phyloP scores from a whole-genome alignment of 2,888 invertebrate species.

The Microdon myrmicae region DNA sequence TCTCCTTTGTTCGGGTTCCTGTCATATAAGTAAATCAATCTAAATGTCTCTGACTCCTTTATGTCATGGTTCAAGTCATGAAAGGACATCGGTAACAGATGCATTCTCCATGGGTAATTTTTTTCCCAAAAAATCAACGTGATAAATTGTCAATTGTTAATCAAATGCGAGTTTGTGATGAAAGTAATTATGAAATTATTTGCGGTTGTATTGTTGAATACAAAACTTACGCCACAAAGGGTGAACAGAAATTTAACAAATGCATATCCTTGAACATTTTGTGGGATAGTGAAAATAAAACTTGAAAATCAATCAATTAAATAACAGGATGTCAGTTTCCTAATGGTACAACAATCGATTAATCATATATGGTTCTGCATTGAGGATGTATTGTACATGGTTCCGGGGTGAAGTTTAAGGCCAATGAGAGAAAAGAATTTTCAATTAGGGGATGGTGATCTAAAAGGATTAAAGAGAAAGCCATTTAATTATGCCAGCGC shows the following conservation, averaged over 20 bases:
- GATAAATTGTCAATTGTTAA: slow-evolving; percentile 45
- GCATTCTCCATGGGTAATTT: slow-evolving; percentile 46
- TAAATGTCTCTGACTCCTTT: slow-evolving; percentile 45
- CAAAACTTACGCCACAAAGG: slow-evolving; percentile 10
- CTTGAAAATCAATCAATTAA: slow-evolving; percentile 49
- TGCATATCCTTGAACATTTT: too few species aligned
- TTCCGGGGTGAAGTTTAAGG: slow-evolving; percentile 10
- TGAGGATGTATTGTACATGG: slow-evolving; percentile 16
- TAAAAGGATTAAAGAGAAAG: slow-evolving; percentile 27
- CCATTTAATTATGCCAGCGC: slow-evolving; percentile 32
- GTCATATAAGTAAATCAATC: slow-evolving; percentile 42
- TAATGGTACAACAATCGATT: slow-evolving; percentile 47
- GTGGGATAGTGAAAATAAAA: background rate
- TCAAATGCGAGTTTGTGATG: slow-evolving; percentile 7
- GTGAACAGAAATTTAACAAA: slow-evolving; percentile 6
- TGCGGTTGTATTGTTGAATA: slow-evolving; percentile 40
- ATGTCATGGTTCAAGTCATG: slow-evolving; percentile 38
- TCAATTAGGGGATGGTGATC: slow-evolving; percentile 19
- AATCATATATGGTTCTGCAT: slow-evolving; percentile 40
- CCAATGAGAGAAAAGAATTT: slow-evolving; percentile 10
- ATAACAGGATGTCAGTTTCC: slow-evolving; percentile 44
- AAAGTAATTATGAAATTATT: slow-evolving; percentile 49
- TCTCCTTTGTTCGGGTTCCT: slow-evolving; percentile 3
- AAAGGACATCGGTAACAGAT: slow-evolving; percentile 48
- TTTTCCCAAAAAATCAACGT: slow-evolving; percentile 24